A percentile compares a stretch with the other conserved stretches of the same genome.
These are phyloP conservation scores for Linnaemya tessellans DNA, from an alignment of 2,888 invertebrate genomes.

Conservation along the genomic window DNA sequence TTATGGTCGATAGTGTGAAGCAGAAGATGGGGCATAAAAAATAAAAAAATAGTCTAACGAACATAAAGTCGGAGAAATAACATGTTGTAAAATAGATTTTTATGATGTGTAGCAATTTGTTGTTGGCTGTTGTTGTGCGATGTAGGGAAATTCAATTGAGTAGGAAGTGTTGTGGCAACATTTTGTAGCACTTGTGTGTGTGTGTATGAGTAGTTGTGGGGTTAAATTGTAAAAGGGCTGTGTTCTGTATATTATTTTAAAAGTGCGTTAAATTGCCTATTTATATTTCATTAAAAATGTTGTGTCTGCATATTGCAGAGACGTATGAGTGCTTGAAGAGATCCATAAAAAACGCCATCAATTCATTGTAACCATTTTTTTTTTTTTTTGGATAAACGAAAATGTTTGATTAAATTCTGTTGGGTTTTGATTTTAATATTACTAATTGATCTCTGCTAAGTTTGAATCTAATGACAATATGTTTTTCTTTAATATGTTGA, in stretches of 20 bases:
- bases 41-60: constrained; percentile 4
- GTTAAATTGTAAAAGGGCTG: not conserved
- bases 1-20: constrained; percentile 35
- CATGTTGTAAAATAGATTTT: constrained; percentile 75
- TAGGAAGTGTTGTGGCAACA: constrained; percentile 32
- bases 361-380: no score
- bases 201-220: not conserved
- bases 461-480: no score
- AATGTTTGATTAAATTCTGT: no score
- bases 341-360: no score
- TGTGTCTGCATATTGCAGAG: not conserved
- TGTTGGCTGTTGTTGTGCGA: constrained; percentile 67
- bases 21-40: constrained; percentile 5
- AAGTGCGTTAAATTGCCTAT: constrained; percentile 31
- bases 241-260: not conserved
- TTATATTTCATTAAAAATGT: constrained; percentile 29
- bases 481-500: no score
- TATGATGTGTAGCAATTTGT: constrained; percentile 83
- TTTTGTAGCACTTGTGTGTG: not conserved
- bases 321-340: not conserved
- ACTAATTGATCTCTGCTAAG: no score
- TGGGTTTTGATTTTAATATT: no score
- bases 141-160: constrained; percentile 32
- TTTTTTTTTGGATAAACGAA: no score
- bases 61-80: constrained; percentile 57